Conservation (phyloP, 2,113 vertebrate genomes). For the Cacatua alba region DNA sequence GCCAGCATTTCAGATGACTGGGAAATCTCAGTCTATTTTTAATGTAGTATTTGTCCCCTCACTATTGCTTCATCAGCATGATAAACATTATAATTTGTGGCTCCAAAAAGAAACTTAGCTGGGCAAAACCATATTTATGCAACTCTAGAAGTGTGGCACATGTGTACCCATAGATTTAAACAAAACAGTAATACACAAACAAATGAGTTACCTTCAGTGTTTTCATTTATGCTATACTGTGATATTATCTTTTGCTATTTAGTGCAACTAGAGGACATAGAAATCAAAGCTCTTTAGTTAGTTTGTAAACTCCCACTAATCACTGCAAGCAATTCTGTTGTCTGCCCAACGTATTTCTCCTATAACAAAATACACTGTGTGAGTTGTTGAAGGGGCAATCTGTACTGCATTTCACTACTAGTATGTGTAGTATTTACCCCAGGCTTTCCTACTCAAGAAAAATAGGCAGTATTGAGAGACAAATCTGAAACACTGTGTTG, state of each 20-base stretch:
- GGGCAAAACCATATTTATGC: background rate
- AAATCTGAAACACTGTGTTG: background rate
- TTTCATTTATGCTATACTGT: background rate
- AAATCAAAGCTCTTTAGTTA: conserved; percentile 24
- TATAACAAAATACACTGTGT: background rate
- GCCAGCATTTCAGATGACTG: conserved; percentile 50
- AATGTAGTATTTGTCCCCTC: conserved; percentile 70
- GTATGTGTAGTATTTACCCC: background rate
- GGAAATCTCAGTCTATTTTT: conserved; percentile 77
- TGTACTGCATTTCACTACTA: background rate
- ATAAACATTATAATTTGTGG: conserved; percentile 72
- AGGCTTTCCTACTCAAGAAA: background rate
- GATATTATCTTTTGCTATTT: conserved; percentile 18
- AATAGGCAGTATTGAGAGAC: background rate
- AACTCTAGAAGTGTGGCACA: background rate
- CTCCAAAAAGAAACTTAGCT: background rate
- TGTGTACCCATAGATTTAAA: background rate
- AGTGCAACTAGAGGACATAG: background rate
- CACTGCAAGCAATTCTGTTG: conserved; percentile 34
- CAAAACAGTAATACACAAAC: conserved; percentile 13
- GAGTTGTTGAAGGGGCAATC: background rate
- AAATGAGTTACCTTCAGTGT: background rate
- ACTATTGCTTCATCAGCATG: conserved; percentile 46
- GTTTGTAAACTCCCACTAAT: conserved; percentile 13
- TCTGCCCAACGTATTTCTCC: background rate